Evolutionary conservation across 2,797 vertebrate genomes (phyloP).

Genomic region (Neostethus bicornis): DNA sequence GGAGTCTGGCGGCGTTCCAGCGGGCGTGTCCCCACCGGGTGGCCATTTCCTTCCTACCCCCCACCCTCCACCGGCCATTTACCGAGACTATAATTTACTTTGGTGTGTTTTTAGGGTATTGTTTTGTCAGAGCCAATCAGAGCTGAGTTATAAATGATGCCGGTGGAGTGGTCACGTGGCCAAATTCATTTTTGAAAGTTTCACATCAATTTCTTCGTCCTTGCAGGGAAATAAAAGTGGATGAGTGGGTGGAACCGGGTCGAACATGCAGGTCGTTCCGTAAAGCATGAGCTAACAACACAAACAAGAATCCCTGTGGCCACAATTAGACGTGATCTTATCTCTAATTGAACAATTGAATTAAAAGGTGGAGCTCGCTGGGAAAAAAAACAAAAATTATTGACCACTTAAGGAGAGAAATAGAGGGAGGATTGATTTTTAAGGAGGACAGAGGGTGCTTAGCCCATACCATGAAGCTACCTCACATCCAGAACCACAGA

Average conservation of each 20-base stretch:
- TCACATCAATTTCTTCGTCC: conserved; percentile 93
- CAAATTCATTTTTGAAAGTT: conserved; percentile 98
- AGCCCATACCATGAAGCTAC: conserved; percentile 79
- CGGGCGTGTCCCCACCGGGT: conserved; percentile 67
- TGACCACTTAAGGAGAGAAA: conserved; percentile 94
- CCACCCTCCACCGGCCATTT: conserved; percentile 87
- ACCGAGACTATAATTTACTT: conserved; percentile 98
- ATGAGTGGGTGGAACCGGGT: conserved; percentile 52
- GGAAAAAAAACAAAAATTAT: conserved; percentile 92
- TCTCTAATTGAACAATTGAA: conserved; percentile 96
- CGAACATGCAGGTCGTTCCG: conserved; percentile 45
- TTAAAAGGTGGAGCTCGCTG: conserved; percentile 86
- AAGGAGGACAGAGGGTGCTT: conserved; percentile 82
- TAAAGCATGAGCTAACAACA: conserved; percentile 90
- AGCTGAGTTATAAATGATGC: conserved; percentile 97
- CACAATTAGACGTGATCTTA: conserved; percentile 91
- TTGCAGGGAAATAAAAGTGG: conserved; percentile 80
- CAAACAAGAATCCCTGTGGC: conserved; percentile 84
- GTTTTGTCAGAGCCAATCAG: conserved; percentile 99
- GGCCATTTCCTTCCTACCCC: conserved; percentile 75
- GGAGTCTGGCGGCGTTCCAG: conserved; percentile 89
- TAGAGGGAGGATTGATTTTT: conserved; percentile 91
- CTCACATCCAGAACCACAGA: conserved; percentile 67
- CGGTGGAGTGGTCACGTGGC: conserved; percentile 84
- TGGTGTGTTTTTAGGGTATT: conserved; percentile 99